Base-by-base conservation (phyloP, 2,113 vertebrate genomes). In the Sitta europaea region DNA sequence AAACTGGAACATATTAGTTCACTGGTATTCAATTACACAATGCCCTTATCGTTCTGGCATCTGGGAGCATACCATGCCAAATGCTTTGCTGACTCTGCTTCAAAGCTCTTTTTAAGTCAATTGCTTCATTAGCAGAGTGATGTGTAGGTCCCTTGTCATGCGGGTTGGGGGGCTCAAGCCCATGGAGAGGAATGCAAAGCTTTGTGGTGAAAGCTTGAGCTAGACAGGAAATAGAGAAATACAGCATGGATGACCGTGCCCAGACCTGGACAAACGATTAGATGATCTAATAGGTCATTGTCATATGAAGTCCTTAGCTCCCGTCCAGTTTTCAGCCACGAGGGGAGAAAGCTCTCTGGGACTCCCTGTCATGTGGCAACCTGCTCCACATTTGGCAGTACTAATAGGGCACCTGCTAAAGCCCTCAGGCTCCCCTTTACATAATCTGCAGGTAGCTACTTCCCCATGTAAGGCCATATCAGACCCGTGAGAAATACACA, bases 11-110 rank as follows among this genome's bases (percentile, higher is more conserved):
- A 33, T 54, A 71, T 28, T 79, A 87, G 89, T 63, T 95, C 71
- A 68, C 59, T 74, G 38, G 53, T 85, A 94, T 90, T 95, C 65
- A 95, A 75, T 93, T 93, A 92, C 74, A 96, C 92, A 95, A 87
- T 96, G 93, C 61, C 74, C 74, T 95, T 95, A 94, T 97, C 91
- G 10, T 55, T 80, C 19, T 76, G 95, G 92, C 92, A 94, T 95
- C 79, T 85, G 88, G 50, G 43, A 80, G 83, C 65, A 62, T 22
- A 47, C 53, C 63, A 35, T 75, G 86, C 88, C 93, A 96, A 95
- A 90, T 75, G 55, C 87, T 62, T 79, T 88, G 67, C 73, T 93
- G 81, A 91, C 77, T 89, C 45, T 83, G 84, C 76, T 76, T 85
- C 90, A 86, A 65, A 91, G 89, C n/a, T 88, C 61, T 94, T 93